A percentile compares a stretch with the other conserved stretches of the same genome.
These are phyloP conservation scores for Poecilia wingei DNA, from an alignment of 2,797 vertebrate species.

Conservation along the genomic window DNA sequence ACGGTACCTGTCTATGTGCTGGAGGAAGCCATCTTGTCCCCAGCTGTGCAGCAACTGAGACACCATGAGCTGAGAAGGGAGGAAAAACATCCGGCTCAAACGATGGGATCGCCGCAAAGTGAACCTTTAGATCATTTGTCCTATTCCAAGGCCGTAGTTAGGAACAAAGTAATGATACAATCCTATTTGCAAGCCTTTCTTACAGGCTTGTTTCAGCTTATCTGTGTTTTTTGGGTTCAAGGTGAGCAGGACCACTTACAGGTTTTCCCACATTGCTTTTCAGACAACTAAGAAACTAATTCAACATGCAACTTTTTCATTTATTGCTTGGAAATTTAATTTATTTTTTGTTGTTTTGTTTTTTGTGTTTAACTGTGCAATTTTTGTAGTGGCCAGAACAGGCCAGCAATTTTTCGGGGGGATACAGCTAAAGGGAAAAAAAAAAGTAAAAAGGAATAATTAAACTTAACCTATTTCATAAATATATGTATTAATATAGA, in stretches of 20 bases:
- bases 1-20: constrained; percentile 86
- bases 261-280: not conserved
- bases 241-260: not conserved
- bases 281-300: not conserved
- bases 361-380: too few relatives aligned
- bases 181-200: not conserved
- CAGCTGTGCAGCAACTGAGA: constrained; percentile 88
- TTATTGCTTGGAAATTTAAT: too few relatives aligned
- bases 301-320: not conserved
- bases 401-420: too few relatives aligned
- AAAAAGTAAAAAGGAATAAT: too few relatives aligned
- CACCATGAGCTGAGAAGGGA: constrained; percentile 84
- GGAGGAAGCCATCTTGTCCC: constrained; percentile 91
- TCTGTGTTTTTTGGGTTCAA: not conserved
- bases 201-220: not conserved
- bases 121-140: not conserved
- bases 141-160: not conserved
- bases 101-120: not conserved
- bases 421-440: too few relatives aligned
- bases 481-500: too few relatives aligned
- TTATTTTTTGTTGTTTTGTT: too few relatives aligned
- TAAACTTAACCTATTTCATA: too few relatives aligned
- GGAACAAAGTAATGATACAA: not conserved
- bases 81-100: not conserved
- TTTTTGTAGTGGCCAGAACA: too few relatives aligned